Evolutionary conservation across 2,113 vertebrate genomes (phyloP), one percentile per base, ranked within the genome.

Genomic region (Rhineura floridana): DNA sequence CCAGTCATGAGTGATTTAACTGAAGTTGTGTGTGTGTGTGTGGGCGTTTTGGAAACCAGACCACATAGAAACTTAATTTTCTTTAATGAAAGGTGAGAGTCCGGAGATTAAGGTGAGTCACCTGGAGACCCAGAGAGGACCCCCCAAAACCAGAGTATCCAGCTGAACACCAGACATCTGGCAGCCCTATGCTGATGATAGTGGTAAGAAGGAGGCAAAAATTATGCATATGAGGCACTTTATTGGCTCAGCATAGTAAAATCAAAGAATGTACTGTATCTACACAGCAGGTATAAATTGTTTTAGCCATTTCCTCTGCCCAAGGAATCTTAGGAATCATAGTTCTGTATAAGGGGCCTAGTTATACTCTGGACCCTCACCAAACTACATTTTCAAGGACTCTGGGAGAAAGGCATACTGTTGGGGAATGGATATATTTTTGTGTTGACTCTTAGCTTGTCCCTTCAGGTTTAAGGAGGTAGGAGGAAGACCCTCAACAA

Each of bases 391-490:
- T 59, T 80, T 33, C 33, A 21, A 21, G 46, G 46, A 15, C 65
- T 84, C 73, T 72, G 48, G 25, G 50, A 72, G 69, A 72, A 55
- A 84, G 12, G 1, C 50, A 39, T 52, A 30, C 28, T 42, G 36
- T 25, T 42, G 39, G 13, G 50, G 59, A 73, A 55, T 0, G 52
- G 25, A n/a, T 62, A 81, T 46, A 25, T 13, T 4, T 46, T 46
- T 3, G 2, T 28, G 7, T 19, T 42, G 69, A 70, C 69, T 39
- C 36, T n/a, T n/a, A n/a, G n/a, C n/a, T n/a, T n/a, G n/a, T n/a
- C n/a, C n/a, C n/a, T 73, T 69, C 83, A 25, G 48, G 30, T 88
- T 91, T 63, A 13, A 63, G 83, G 75, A 55, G 83, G 81, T 59
- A 73, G 78, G 70, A 63, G 48, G 7, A 50, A 5, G 62, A 39